A percentile compares a stretch with the other conserved stretches of the same genome.
These are phyloP conservation scores for Araneus ventricosus DNA, from an alignment of 1,140 invertebrate genomes.

Conservation along the genomic window DNA sequence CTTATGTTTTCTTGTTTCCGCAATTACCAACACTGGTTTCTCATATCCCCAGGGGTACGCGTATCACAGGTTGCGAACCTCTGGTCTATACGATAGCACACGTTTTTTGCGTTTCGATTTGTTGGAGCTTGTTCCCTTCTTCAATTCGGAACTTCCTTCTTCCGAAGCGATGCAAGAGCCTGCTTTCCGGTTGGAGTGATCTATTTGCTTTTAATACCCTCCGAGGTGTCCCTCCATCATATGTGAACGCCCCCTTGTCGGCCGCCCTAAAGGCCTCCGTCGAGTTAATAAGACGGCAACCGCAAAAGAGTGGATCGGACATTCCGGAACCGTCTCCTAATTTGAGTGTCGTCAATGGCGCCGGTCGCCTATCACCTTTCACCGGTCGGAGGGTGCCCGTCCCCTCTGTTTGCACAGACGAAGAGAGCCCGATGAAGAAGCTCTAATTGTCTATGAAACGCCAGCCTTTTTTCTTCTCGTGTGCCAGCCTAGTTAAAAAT, in stretches of 20 bases:
- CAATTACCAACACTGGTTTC: no score
- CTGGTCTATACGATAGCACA: no score
- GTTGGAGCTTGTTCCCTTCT: no score
- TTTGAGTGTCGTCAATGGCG: constrained; percentile 59
- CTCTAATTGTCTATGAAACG: constrained; percentile 18
- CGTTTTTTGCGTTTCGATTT: no score
- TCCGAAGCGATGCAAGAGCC: no score
- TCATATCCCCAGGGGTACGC: no score
- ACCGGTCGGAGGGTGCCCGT: background rate
- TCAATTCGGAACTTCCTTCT: no score
- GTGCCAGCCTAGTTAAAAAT: background rate
- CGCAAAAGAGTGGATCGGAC: constrained; percentile 55
- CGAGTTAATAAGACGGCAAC: constrained; percentile 58
- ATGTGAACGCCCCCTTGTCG: constrained; percentile 14
- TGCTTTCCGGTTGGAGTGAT: constrained; percentile 1
- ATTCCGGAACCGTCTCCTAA: constrained; percentile 61
- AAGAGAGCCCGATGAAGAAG: constrained; percentile 13
- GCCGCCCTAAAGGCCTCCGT: background rate
- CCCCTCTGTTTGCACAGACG: background rate
- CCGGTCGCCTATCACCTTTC: constrained; percentile 47
- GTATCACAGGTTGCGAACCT: no score
- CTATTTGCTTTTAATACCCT: background rate
- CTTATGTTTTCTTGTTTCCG: no score
- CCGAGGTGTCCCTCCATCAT: background rate
- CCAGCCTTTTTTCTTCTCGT: background rate